Evolutionary conservation across 2,888 invertebrate species (phyloP).

Genomic region (Caenorhabditis sp.): DNA sequence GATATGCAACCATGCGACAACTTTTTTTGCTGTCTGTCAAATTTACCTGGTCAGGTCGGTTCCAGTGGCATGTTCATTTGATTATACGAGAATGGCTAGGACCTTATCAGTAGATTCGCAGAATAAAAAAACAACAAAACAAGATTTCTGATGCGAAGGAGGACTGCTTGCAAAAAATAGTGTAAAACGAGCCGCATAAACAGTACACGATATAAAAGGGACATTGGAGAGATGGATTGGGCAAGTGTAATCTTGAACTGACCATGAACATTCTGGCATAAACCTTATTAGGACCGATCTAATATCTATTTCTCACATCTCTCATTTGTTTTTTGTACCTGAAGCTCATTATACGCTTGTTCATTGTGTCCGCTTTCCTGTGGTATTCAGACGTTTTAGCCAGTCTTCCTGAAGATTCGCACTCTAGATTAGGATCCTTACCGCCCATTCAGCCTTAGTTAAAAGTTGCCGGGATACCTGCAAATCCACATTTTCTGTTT

Average conservation of each 20-base stretch:
- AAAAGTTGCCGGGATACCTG: background rate
- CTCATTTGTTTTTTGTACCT: background rate
- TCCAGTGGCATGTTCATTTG: constrained; percentile 47
- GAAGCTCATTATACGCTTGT: constrained; percentile 20
- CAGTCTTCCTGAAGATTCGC: too few species aligned
- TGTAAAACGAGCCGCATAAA: constrained; percentile 46
- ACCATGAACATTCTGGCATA: too few species aligned
- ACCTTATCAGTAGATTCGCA: too few species aligned
- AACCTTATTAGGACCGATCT: too few species aligned
- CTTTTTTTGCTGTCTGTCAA: constrained; percentile 26
- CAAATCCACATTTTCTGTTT: background rate
- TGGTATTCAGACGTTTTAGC: too few species aligned
- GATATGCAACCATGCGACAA: constrained; percentile 36
- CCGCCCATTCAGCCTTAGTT: background rate
- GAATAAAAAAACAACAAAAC: too few species aligned
- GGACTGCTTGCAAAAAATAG: constrained; percentile 28
- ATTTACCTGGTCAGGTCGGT: constrained; percentile 41
- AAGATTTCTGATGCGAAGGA: too few species aligned
- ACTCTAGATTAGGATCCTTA: too few species aligned
- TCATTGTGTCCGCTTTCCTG: too few species aligned
- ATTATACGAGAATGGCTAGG: constrained; percentile 23
- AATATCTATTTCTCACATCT: too few species aligned
- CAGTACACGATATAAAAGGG: constrained; percentile 40
- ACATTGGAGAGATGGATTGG: too few species aligned
- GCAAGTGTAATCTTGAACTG: too few species aligned